Conservation (phyloP, 1,140 invertebrate genomes). For the Heliconius eleuchia region DNA sequence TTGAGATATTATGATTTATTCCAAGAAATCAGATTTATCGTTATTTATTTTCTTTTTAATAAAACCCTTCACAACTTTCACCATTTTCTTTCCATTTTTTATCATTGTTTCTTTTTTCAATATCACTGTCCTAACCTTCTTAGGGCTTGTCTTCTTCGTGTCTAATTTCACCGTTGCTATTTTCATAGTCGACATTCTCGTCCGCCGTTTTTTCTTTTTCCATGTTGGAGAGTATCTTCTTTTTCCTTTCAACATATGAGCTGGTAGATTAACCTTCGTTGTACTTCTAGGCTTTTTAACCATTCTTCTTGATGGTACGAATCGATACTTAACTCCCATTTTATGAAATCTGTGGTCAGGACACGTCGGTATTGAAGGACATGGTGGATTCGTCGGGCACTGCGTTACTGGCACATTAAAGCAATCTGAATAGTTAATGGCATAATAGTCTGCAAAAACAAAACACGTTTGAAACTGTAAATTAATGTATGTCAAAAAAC, state of each 20-base stretch:
- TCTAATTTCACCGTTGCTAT: not conserved
- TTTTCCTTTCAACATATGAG: conserved; percentile 41
- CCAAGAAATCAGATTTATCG: conserved; percentile 42
- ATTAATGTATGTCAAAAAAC: not conserved
- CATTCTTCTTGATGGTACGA: conserved; percentile 24
- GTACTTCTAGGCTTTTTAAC: conserved; percentile 24
- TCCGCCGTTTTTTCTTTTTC: conserved; percentile 33
- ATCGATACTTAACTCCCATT: conserved; percentile 43
- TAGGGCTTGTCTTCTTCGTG: not conserved
- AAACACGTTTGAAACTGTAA: not conserved
- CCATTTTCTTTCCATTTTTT: conserved; percentile 42
- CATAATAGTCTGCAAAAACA: conserved; percentile 49
- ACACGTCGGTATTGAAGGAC: conserved; percentile 42
- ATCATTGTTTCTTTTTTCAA: conserved; percentile 41
- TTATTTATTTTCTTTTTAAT: conserved; percentile 26
- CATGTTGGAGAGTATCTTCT: conserved; percentile 45
- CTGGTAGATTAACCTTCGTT: conserved; percentile 31
- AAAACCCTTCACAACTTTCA: conserved; percentile 45
- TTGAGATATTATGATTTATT: conserved; percentile 26
- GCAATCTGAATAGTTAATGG: conserved; percentile 55
- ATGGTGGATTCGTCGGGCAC: conserved; percentile 38
- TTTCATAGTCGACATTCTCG: conserved; percentile 13
- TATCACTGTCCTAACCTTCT: conserved; percentile 16
- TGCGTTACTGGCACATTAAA: conserved; percentile 38
- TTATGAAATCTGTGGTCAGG: conserved; percentile 40